These are phyloP conservation scores for Myiozetetes cayanensis DNA, from an alignment of 2,113 vertebrate species.

Conservation along the genomic window DNA sequence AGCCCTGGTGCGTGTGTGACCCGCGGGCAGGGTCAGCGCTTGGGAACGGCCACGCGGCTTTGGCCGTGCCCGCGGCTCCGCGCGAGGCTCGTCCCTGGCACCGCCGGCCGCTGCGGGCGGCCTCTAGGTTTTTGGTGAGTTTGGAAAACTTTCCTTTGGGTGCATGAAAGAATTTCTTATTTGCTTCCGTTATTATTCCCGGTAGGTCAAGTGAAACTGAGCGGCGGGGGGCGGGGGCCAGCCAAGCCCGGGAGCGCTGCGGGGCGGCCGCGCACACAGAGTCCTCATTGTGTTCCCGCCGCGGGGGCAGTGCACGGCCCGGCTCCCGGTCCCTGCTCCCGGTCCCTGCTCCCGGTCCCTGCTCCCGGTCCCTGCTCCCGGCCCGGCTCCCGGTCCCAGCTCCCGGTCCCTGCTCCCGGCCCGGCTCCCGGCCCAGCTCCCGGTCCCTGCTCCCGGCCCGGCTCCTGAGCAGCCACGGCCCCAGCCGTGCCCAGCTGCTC, in stretches of 20 bases:
- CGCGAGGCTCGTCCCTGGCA: background rate
- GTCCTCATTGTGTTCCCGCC: constrained; percentile 42
- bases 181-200: constrained; percentile 62
- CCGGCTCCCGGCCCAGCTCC: background rate
- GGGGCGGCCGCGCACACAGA: constrained; percentile 12
- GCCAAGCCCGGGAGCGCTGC: background rate
- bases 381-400: background rate
- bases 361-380: background rate
- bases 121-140: background rate
- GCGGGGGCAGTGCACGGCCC: constrained; percentile 19
- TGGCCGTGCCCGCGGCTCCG: background rate
- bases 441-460: background rate
- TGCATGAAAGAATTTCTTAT: constrained; percentile 12
- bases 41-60: background rate
- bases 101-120: background rate
- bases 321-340: background rate
- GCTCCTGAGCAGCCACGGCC: background rate
- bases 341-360: background rate
- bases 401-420: background rate
- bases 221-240: background rate
- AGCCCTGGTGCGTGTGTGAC: background rate
- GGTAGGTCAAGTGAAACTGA: constrained; percentile 65
- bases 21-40: background rate
- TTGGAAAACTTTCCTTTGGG: constrained; percentile 6
- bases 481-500: background rate